phyloP scores from a whole-genome alignment of 2,113 vertebrate genomes.

The Lota lota region DNA sequence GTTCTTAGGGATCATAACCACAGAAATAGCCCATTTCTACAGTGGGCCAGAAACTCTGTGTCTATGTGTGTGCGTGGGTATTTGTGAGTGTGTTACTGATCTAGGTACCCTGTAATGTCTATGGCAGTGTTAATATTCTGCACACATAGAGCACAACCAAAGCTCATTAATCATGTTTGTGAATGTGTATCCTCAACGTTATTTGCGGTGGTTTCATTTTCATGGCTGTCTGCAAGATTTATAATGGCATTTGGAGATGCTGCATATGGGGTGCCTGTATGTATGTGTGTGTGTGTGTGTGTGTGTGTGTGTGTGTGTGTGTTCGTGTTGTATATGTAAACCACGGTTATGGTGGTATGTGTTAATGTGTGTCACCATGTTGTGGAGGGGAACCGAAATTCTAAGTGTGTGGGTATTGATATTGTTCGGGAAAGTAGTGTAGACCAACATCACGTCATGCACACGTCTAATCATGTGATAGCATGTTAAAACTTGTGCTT shows the following conservation, averaged over 20 bases:
- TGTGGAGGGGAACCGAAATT: constrained; percentile 38
- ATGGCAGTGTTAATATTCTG: constrained; percentile 66
- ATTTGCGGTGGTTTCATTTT: constrained; percentile 72
- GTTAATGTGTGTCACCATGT: constrained; percentile 59
- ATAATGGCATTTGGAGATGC: constrained; percentile 62
- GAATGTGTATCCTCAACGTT: constrained; percentile 74
- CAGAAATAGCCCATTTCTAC: constrained; percentile 21
- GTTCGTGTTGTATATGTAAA: constrained; percentile 31
- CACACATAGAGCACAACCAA: constrained; percentile 54
- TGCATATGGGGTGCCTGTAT: constrained; percentile 30
- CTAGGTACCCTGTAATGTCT: constrained; percentile 50
- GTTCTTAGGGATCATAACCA: constrained; percentile 23
- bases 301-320: constrained; percentile 11
- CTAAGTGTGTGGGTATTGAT: constrained; percentile 35
- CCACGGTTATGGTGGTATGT: constrained; percentile 44
- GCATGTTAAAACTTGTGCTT: neutral
- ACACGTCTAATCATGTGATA: constrained; percentile 15
- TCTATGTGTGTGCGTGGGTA: constrained; percentile 8
- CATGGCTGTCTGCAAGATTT: constrained; percentile 74
- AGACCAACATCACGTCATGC: constrained; percentile 6
- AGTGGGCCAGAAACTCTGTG: constrained; percentile 13
- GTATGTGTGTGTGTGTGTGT: constrained; percentile 14
- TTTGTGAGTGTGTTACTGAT: constrained; percentile 19
- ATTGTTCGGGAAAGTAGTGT: neutral
- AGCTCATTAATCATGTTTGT: constrained; percentile 74